Evolutionary conservation across 2,113 vertebrate genomes (phyloP).

Genomic region (Monopterus albus): DNA sequence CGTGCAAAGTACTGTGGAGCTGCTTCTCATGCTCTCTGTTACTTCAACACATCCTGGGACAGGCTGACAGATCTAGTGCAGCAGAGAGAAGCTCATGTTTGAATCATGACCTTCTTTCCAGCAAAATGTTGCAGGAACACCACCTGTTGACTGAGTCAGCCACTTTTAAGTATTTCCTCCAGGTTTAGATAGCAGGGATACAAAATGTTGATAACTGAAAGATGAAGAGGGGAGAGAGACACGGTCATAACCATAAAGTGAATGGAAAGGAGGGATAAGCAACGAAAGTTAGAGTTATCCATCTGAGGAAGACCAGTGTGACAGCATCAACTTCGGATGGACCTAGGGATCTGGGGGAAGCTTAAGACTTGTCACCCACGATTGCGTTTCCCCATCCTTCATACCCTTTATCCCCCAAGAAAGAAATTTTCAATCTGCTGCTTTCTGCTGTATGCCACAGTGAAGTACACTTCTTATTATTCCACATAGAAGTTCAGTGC

Average conservation of each 20-base stretch:
- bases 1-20: conserved; percentile 50
- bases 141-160: conserved; percentile 68
- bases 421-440: conserved; percentile 10
- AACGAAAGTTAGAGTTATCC: conserved; percentile 49
- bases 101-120: conserved; percentile 67
- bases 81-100: conserved; percentile 72
- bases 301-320: conserved; percentile 68
- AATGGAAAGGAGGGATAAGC: conserved; percentile 56
- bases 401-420: conserved; percentile 40
- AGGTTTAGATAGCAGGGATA: conserved; percentile 15
- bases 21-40: conserved; percentile 44
- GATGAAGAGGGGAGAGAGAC: conserved; percentile 15
- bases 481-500: too few relatives aligned
- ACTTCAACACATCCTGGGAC: conserved; percentile 45
- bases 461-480: neutral
- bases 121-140: conserved; percentile 18
- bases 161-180: conserved; percentile 62
- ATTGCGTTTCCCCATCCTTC: conserved; percentile 25
- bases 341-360: conserved; percentile 41
- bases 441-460: neutral
- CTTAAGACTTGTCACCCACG: conserved; percentile 50
- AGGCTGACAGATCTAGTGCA: conserved; percentile 36
- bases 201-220: conserved; percentile 22
- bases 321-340: conserved; percentile 51
- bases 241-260: conserved; percentile 1